phyloP scores from a whole-genome alignment of 2,113 vertebrate species.

The Megaptera novaeangliae region DNA sequence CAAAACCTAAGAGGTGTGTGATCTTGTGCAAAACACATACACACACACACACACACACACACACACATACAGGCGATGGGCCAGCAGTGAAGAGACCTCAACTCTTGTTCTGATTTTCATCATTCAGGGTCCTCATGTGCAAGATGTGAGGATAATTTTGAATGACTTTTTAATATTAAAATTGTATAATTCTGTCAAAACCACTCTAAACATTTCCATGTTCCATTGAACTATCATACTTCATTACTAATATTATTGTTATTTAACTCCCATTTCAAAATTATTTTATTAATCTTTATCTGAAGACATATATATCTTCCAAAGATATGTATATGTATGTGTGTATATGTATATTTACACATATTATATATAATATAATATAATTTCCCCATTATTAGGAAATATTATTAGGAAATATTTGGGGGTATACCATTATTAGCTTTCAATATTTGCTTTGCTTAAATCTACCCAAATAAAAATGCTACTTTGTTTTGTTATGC shows the following conservation, averaged over 20 bases:
- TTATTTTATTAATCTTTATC: not conserved
- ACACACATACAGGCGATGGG: not conserved
- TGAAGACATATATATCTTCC: not conserved
- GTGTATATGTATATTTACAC: too few relatives aligned
- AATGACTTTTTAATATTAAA: not conserved
- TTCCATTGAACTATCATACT: not conserved
- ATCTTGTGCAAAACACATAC: not conserved
- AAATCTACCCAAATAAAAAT: not conserved
- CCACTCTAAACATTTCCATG: not conserved
- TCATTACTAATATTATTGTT: not conserved
- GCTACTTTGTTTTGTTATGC: not conserved
- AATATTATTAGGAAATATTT: not conserved
- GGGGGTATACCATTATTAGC: not conserved
- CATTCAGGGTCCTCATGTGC: not conserved
- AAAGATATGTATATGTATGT: not conserved
- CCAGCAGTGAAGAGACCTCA: not conserved
- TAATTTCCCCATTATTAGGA: not conserved
- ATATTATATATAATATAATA: not conserved
- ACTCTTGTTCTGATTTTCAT: not conserved
- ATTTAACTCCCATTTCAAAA: not conserved
- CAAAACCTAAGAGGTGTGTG: not conserved
- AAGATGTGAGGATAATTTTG: not conserved
- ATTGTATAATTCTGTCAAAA: not conserved
- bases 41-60: not conserved
- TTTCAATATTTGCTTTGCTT: conserved; percentile 37